Base-by-base conservation (phyloP, 2,113 vertebrate species). In the Salvator merianae region DNA sequence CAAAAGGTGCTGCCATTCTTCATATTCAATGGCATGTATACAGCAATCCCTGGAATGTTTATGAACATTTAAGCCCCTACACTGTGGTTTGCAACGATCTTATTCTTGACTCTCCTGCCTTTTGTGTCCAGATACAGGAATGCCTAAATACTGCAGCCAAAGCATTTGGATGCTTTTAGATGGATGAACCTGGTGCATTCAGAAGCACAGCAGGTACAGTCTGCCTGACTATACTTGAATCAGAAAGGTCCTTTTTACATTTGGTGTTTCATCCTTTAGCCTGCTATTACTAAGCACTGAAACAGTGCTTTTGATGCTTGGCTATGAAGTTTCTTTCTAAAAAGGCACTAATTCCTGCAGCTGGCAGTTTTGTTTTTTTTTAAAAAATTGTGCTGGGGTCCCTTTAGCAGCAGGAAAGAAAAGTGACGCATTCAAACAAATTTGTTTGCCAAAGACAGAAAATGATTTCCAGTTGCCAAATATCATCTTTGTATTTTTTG, bases 261-360 rank as follows among this genome's bases (percentile, higher is more conserved):
- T 86, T 77, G 36, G 53, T 62, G 24, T 77, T 86, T 59, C 69
- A 77, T 77, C 79, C 73, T 71, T 77, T 70, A 70, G 63, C 62
- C 73, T 82, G 43, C 77, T 40, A 72, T 47, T 38, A 53, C 34
- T 50, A 28, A 72, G 28, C 28, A 72, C 72, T 78, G 77, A 82
- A 55, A 71, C 13, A 66, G 80, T 10, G 47, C 40, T 40, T 86
- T 72, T 82, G 53, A 86, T 78, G 74, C 78, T 36, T 36, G 32
- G 74, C 55, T 72, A n/a, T 71, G 66, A 78, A 73, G 55, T 26
- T 40, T 26, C 43, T 86, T 63, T 82, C 38, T 70, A 65, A 72
- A 77, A 72, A 77, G 32, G 40, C 68, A 77, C 10, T 78, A 82
- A 72, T 82, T 86, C 68, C 63, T 70, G 26, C 38, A 81, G 74